phyloP scores from a whole-genome alignment of 2,888 invertebrate species.

The Hirtodrosophila duncani region DNA sequence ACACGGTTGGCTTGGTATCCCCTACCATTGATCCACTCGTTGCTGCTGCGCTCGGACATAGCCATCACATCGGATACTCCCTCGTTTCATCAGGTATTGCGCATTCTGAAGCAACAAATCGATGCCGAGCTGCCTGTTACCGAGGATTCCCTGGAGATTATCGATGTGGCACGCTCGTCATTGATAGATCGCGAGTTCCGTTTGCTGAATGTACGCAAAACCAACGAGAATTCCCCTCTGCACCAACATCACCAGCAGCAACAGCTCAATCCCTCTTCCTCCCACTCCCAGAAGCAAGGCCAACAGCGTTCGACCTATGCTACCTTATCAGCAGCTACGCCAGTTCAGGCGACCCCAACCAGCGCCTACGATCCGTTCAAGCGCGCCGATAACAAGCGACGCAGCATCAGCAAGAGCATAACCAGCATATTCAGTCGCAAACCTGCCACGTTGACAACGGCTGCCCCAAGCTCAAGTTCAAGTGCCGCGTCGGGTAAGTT shows the following conservation, averaged over 20 bases:
- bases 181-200: slow-evolving; percentile 89
- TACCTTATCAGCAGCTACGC: slow-evolving; percentile 75
- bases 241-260: slow-evolving; percentile 80
- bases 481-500: slow-evolving; percentile 21
- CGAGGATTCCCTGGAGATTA: slow-evolving; percentile 81
- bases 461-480: neutral
- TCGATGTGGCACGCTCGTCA: slow-evolving; percentile 88
- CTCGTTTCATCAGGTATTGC: slow-evolving; percentile 92
- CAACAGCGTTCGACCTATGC: slow-evolving; percentile 74
- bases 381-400: slow-evolving; percentile 84
- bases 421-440: slow-evolving; percentile 87
- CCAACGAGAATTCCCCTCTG: slow-evolving; percentile 58
- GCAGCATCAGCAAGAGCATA: slow-evolving; percentile 86
- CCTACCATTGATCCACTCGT: slow-evolving; percentile 91
- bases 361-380: slow-evolving; percentile 81
- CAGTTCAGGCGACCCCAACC: slow-evolving; percentile 76
- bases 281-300: slow-evolving; percentile 49
- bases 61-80: slow-evolving; percentile 94
- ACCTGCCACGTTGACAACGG: slow-evolving; percentile 68
- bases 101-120: slow-evolving; percentile 89
- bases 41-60: slow-evolving; percentile 90
- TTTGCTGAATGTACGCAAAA: slow-evolving; percentile 84
- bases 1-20: slow-evolving; percentile 92
- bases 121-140: slow-evolving; percentile 85
- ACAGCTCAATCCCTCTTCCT: slow-evolving; percentile 45